Base-by-base conservation (phyloP, 2,888 invertebrate genomes). In the Synanthedon formicaeformis region DNA sequence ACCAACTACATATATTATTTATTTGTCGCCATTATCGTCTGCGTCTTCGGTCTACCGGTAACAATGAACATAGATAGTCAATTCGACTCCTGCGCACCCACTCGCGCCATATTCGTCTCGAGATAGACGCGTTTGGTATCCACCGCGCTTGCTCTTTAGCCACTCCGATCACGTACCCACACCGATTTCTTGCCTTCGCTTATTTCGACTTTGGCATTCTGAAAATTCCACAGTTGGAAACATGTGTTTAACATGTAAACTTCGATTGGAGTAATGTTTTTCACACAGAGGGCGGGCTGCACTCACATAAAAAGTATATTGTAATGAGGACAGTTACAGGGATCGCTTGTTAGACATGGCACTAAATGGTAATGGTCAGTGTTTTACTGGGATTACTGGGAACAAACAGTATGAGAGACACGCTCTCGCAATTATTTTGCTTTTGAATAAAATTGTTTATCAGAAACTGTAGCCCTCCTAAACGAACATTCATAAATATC, bases 151-250 rank as follows among this genome's bases (percentile, higher is more conserved):
- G 62, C 60, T 53, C 65, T 65, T 72, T 71, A 69, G 59, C 67
- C 60, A 76, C 64, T 61, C 76, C 58, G 68, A 64, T 73, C 78
- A 79, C 79, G 78, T 77, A 66, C 16, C 13, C 13, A 34, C 54
- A 45, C 58, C 52, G 64, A 67, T 69, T 75, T 77, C 74, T 75
- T 71, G 66, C 62, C 55, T 57, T 58, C 65, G 70, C 67, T 67
- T 66, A 67, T 67, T 65, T 49, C 14, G 11, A 45, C 45, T 60
- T 34, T 58, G 57, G 56, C 60, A 73, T 70, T 72, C 68, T 66
- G 16, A 67, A 74, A 76, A 76, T 69, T 62, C 71, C 74, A 69
- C 68, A 67, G 65, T 68, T 64, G 67, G 66, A 57, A 67, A 64
- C 64, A 60, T 63, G 64, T 63, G 65, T 60, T 58, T 54, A 58